Evolutionary conservation across 2,113 vertebrate species (phyloP).

Genomic region (Morphnarchus princeps): DNA sequence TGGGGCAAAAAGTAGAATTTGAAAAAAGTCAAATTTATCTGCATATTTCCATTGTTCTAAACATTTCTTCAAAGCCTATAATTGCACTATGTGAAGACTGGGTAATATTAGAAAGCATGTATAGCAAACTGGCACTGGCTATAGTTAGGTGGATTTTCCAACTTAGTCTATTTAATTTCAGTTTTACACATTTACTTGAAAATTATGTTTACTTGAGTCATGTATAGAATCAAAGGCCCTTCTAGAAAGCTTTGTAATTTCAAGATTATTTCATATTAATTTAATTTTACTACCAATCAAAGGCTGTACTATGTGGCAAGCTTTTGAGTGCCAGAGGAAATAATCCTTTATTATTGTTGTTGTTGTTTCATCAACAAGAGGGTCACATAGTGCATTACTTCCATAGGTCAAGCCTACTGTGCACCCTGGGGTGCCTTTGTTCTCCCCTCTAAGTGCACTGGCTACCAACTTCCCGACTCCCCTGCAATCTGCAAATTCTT

Average conservation of each 20-base stretch:
- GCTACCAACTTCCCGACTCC: not conserved
- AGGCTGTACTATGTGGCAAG: not conserved
- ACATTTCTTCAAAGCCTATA: not conserved
- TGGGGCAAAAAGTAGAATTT: not conserved
- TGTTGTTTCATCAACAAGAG: slow-evolving; percentile 46
- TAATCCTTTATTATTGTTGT: slow-evolving; percentile 30
- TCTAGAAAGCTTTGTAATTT: slow-evolving; percentile 49
- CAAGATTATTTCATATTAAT: slow-evolving; percentile 56
- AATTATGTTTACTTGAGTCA: not conserved
- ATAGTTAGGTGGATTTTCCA: not conserved
- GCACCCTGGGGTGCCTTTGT: slow-evolving; percentile 26
- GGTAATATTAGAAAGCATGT: not conserved
- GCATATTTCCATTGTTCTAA: not conserved
- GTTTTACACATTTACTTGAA: slow-evolving; percentile 15
- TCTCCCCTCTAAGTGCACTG: not conserved
- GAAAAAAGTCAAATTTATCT: not conserved
- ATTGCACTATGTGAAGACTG: not conserved
- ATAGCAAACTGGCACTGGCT: not conserved
- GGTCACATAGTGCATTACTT: not conserved
- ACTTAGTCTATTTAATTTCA: not conserved
- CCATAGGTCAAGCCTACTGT: slow-evolving; percentile 6
- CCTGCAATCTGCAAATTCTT: not conserved
- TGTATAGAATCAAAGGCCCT: slow-evolving; percentile 28
- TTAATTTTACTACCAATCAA: slow-evolving; percentile 48
- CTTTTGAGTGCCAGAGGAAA: slow-evolving; percentile 19